phyloP scores from a whole-genome alignment of 2,113 vertebrate species.

The Ammodytes marinus region DNA sequence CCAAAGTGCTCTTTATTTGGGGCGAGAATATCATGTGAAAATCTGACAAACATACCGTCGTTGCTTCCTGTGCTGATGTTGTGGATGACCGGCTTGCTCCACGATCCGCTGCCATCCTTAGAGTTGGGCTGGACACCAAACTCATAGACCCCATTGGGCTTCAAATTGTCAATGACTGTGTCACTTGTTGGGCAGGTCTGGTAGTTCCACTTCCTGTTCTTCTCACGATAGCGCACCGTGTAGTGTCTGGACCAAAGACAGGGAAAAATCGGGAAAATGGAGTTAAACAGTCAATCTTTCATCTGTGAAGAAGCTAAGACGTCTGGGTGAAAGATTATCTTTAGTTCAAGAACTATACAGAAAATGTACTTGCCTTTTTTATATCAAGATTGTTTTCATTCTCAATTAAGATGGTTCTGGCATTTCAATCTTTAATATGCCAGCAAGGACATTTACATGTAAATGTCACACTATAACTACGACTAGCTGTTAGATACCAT shows the following conservation, averaged over 20 bases:
- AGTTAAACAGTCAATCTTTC: not conserved
- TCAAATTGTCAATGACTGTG: constrained; percentile 93
- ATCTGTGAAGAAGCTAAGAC: not conserved
- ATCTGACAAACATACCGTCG: constrained; percentile 45
- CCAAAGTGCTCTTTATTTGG: not conserved
- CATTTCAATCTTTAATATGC: not conserved
- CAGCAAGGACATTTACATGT: not conserved
- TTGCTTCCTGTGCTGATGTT: constrained; percentile 76
- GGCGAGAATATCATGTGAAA: not conserved
- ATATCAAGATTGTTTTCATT: too few relatives aligned
- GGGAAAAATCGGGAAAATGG: constrained; percentile 14
- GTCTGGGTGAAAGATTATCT: not conserved
- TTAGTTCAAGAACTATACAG: not conserved
- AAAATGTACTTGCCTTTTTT: not conserved
- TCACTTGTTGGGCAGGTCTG: constrained; percentile 94
- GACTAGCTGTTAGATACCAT: not conserved
- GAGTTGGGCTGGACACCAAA: constrained; percentile 92
- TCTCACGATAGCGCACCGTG: constrained; percentile 95
- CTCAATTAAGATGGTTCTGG: not conserved
- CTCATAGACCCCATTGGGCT: constrained; percentile 92
- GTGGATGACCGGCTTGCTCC: constrained; percentile 92
- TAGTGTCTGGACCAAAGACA: constrained; percentile 87
- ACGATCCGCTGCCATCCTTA: constrained; percentile 84
- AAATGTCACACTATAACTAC: not conserved
- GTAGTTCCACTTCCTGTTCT: constrained; percentile 93